phyloP scores from a whole-genome alignment of 1,140 invertebrate genomes.

The Trialeurodes vaporariorum region DNA sequence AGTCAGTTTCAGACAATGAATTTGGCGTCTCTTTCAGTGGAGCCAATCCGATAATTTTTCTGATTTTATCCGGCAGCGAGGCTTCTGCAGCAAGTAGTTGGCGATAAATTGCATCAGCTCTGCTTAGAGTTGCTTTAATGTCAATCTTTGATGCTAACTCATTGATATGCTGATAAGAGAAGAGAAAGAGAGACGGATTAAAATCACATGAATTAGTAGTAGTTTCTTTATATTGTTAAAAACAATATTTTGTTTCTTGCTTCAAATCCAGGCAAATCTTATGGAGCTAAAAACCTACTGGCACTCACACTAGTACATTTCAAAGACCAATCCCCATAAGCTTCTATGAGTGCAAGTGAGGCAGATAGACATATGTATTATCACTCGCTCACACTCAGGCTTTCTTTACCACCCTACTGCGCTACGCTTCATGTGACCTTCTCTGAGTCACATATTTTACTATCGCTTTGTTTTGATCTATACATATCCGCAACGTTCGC shows the following conservation, averaged over 20 bases:
- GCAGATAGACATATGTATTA: too few relatives aligned
- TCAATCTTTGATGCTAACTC: conserved; percentile 77
- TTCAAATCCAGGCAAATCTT: conserved; percentile 6
- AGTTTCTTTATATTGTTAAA: not conserved
- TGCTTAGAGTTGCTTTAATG: conserved; percentile 60
- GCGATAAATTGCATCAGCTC: conserved; percentile 79
- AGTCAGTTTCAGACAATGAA: not conserved
- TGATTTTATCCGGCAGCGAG: conserved; percentile 51
- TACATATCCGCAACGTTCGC: too few relatives aligned
- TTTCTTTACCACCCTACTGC: too few relatives aligned
- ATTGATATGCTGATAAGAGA: conserved; percentile 72
- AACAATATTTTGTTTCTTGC: conserved; percentile 2
- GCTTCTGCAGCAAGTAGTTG: conserved; percentile 56
- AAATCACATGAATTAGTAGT: not conserved
- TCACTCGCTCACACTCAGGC: too few relatives aligned
- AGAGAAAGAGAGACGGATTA: conserved; percentile 15
- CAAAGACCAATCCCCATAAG: too few relatives aligned
- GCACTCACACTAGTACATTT: too few relatives aligned
- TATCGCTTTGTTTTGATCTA: too few relatives aligned
- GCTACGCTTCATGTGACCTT: too few relatives aligned
- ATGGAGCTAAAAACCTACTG: conserved; percentile 15
- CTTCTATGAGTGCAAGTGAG: too few relatives aligned
- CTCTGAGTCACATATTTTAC: too few relatives aligned
- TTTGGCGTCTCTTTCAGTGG: conserved; percentile 1
- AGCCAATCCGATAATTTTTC: conserved; percentile 50